phyloP scores from a whole-genome alignment of 2,113 vertebrate genomes.

The Scolopax mira region DNA sequence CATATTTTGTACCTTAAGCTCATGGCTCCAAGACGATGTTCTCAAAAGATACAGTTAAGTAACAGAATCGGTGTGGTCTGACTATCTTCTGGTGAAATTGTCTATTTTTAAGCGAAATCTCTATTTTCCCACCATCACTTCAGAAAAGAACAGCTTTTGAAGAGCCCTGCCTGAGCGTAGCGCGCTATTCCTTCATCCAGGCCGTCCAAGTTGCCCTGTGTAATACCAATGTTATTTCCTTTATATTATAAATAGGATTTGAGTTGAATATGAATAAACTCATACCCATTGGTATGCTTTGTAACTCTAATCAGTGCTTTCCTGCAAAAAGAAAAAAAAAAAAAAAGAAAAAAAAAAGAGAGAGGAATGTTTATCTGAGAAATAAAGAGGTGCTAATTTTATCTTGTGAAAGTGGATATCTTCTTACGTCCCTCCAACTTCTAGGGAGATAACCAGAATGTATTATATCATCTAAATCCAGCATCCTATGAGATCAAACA shows the following conservation, averaged over 20 bases:
- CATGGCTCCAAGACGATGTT: neutral
- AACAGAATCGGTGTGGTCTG: accelerated
- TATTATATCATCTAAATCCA: conserved; percentile 76
- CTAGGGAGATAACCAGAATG: conserved; percentile 71
- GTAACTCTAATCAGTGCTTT: conserved; percentile 74
- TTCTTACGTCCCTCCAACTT: conserved; percentile 67
- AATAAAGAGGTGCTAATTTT: conserved; percentile 80
- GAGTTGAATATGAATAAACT: conserved; percentile 68
- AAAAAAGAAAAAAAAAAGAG: neutral
- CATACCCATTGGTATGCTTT: conserved; percentile 62
- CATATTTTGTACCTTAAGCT: neutral
- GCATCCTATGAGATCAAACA: conserved; percentile 80
- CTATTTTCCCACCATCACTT: neutral
- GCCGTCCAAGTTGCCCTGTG: conserved; percentile 22
- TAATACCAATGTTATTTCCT: conserved; percentile 76
- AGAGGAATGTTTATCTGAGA: conserved; percentile 70
- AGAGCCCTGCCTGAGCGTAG: neutral
- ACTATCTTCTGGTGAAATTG: neutral
- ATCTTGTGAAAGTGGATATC: conserved; percentile 76
- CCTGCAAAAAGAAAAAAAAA: conserved; percentile 43
- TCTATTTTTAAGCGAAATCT: neutral
- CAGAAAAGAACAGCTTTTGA: neutral
- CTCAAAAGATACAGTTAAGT: neutral
- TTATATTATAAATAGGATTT: conserved; percentile 75
- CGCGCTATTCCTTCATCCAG: neutral